Conservation (phyloP, 2,797 vertebrate species). For the Rousettus madagascariensis region DNA sequence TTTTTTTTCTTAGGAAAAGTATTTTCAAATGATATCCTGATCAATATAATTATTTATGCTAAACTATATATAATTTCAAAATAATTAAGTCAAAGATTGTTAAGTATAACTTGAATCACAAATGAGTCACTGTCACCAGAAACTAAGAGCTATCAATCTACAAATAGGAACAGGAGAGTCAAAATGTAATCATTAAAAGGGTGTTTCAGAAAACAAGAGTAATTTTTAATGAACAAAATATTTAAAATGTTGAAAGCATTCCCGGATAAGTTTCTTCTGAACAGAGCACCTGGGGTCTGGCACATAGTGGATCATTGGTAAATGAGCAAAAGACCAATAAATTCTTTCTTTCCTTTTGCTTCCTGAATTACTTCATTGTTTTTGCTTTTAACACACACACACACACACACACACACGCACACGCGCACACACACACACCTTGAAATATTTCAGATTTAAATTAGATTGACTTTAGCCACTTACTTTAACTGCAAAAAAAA, state of each 20-base stretch:
- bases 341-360: not conserved
- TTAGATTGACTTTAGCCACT: conserved; percentile 55
- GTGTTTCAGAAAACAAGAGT: not conserved
- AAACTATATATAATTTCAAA: not conserved
- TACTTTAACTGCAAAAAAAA: conserved; percentile 36
- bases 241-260: not conserved
- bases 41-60: not conserved
- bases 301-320: not conserved
- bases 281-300: not conserved
- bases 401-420: not conserved
- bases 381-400: not conserved
- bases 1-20: conserved; percentile 34
- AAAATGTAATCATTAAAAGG: not conserved
- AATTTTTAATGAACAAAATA: not conserved
- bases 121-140: not conserved
- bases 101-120: not conserved
- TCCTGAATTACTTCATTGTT: not conserved
- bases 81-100: conserved; percentile 35
- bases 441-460: conserved; percentile 19
- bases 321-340: not conserved
- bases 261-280: not conserved
- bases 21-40: not conserved
- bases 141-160: not conserved
- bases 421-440: not conserved
- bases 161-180: not conserved